phyloP scores from a whole-genome alignment of 2,797 vertebrate species.

The Hemitrygon akajei region DNA sequence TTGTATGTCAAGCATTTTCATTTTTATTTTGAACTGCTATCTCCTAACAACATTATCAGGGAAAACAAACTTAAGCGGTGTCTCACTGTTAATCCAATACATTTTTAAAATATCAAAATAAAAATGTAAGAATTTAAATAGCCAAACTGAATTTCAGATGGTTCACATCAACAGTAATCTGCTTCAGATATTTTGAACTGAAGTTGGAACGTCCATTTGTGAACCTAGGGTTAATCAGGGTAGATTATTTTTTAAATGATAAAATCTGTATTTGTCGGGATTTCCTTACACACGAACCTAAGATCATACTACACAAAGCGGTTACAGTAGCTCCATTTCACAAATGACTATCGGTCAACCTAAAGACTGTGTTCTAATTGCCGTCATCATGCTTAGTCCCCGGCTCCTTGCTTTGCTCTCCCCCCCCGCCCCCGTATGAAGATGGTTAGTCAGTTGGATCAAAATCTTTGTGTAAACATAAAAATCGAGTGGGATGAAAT shows the following conservation, averaged over 20 bases:
- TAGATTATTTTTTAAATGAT: too few relatives aligned
- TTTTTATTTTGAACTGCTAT: conserved; percentile 9
- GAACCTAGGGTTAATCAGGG: not conserved
- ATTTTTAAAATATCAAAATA: not conserved
- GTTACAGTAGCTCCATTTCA: not conserved
- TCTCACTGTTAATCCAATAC: not conserved
- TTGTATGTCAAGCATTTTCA: conserved; percentile 20
- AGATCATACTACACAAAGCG: not conserved
- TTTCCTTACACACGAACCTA: not conserved
- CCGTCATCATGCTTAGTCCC: not conserved
- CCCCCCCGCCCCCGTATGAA: not conserved
- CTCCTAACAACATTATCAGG: not conserved
- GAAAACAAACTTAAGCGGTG: not conserved
- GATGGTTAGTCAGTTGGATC: not conserved
- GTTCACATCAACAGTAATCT: not conserved
- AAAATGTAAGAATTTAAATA: conserved; percentile 1
- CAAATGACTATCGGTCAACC: not conserved
- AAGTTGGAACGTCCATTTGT: not conserved
- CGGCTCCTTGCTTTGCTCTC: not conserved
- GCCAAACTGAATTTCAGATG: not conserved
- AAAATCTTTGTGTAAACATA: not conserved
- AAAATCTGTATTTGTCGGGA: not conserved
- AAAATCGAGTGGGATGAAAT: conserved; percentile 9
- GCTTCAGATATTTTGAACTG: not conserved
- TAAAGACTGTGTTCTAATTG: not conserved